phyloP scores from a whole-genome alignment of 2,797 vertebrate genomes.

The Diceros bicornis region DNA sequence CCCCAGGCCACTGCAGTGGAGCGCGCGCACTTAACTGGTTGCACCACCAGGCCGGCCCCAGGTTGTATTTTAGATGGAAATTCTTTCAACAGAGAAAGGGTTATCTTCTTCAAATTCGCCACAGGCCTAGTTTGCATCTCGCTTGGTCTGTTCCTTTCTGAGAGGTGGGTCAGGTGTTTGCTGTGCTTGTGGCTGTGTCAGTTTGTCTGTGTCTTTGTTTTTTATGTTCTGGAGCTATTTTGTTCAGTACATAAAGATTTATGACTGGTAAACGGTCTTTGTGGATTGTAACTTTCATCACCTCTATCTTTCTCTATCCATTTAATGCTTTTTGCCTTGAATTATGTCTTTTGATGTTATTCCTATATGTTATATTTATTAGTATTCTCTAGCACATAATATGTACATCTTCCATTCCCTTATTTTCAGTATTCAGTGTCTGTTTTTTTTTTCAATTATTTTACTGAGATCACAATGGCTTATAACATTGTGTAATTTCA shows the following conservation, averaged over 20 bases:
- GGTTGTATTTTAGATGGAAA: too few species aligned
- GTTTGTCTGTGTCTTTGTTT: accelerated
- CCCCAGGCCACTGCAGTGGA: too few species aligned
- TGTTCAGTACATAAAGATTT: neutral
- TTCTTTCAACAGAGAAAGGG: neutral
- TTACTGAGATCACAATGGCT: too few species aligned
- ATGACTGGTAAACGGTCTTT: neutral
- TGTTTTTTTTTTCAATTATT: neutral
- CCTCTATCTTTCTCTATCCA: neutral
- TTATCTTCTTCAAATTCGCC: too few species aligned
- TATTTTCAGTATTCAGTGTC: neutral
- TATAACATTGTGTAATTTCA: too few species aligned
- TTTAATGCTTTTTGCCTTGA: neutral
- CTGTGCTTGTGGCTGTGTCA: neutral
- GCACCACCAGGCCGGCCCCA: too few species aligned
- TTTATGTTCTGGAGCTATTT: neutral
- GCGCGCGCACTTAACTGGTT: too few species aligned
- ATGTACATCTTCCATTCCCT: neutral
- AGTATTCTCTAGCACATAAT: neutral
- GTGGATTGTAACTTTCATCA: neutral
- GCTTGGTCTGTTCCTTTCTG: neutral
- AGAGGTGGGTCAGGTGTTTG: neutral
- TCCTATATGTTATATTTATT: neutral
- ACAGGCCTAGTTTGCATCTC: neutral
- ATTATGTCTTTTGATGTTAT: too few species aligned